A percentile compares a stretch with the other conserved stretches of the same genome.
phyloP scores from a whole-genome alignment of 2,113 vertebrate genomes.

The Phaethon lepturus region DNA sequence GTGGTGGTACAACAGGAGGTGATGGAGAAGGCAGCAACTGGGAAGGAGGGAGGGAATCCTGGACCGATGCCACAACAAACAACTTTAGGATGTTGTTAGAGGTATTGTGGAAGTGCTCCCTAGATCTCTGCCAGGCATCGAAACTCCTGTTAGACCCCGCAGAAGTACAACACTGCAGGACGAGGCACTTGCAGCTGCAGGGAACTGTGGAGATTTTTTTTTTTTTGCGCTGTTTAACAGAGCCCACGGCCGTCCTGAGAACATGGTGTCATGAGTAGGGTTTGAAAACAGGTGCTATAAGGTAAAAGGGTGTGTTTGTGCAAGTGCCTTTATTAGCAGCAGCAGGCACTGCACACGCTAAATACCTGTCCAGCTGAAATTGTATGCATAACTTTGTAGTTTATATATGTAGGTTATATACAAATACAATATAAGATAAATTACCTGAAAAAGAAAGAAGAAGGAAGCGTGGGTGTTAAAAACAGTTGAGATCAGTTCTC shows the following conservation, averaged over 20 bases:
- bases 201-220: neutral
- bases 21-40: neutral
- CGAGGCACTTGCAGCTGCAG: neutral
- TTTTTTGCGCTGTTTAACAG: neutral
- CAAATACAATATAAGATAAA: neutral
- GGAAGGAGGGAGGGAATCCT: neutral
- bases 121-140: neutral
- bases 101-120: neutral
- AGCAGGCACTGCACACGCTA: neutral
- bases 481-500: neutral
- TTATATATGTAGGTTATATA: neutral
- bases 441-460: neutral
- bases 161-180: neutral
- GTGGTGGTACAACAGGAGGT: neutral
- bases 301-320: neutral
- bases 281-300: neutral
- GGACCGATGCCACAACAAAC: neutral
- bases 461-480: neutral
- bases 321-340: neutral
- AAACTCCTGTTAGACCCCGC: neutral
- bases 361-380: neutral
- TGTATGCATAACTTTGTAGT: neutral
- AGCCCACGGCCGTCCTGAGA: neutral
- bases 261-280: neutral
- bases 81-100: neutral